Conservation (phyloP, 2,797 vertebrate genomes). For the Sphaeramia orbicularis region DNA sequence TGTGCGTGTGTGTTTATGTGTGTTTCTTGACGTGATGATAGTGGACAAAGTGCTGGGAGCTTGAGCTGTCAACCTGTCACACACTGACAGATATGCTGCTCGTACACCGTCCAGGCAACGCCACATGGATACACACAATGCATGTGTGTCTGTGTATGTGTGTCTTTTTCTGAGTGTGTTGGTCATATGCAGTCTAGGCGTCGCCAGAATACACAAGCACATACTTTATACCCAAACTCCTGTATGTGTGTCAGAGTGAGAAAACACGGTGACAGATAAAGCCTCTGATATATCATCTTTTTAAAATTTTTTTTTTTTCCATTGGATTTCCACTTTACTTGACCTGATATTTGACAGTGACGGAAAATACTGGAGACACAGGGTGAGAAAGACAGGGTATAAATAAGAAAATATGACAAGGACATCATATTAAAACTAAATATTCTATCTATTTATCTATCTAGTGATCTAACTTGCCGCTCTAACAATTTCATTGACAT, state of each 20-base stretch:
- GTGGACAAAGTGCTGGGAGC: conserved; percentile 97
- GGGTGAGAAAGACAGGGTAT: background rate
- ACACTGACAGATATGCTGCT: conserved; percentile 96
- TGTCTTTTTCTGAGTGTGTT: conserved; percentile 59
- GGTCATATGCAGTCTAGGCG: conserved; percentile 75
- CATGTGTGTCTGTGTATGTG: conserved; percentile 47
- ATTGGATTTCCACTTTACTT: conserved; percentile 29
- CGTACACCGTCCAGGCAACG: conserved; percentile 90
- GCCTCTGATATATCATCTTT: conserved; percentile 50
- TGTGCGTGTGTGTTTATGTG: conserved; percentile 49
- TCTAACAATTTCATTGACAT: background rate
- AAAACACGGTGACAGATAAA: conserved; percentile 56
- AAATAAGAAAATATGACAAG: background rate
- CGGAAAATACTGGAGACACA: conserved; percentile 5
- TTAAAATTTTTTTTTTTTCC: conserved; percentile 25
- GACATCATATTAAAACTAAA: background rate
- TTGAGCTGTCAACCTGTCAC: conserved; percentile 95
- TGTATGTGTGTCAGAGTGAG: conserved; percentile 58
- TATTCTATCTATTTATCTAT: conserved; percentile 8
- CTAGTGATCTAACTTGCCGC: background rate
- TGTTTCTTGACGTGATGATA: conserved; percentile 91
- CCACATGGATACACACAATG: conserved; percentile 77
- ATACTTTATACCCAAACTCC: conserved; percentile 57
- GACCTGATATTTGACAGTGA: conserved; percentile 38
- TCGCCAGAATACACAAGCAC: conserved; percentile 66